A percentile compares a stretch with the other conserved stretches of the same genome.
Evolutionary conservation across 2,888 invertebrate species (phyloP).

Genomic region (Mythimna albipuncta): DNA sequence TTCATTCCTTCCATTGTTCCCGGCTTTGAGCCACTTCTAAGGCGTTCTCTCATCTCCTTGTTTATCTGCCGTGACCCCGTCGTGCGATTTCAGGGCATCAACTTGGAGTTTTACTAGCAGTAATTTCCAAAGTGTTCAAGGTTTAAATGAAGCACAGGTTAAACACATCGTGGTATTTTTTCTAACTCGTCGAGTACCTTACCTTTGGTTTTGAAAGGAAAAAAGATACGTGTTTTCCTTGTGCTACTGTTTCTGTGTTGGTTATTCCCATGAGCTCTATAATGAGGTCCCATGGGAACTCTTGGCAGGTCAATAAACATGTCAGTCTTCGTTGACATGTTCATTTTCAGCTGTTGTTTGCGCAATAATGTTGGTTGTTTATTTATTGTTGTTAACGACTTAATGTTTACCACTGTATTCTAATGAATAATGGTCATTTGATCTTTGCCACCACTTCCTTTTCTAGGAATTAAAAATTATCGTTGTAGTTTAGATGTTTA

Average conservation of each 20-base stretch:
- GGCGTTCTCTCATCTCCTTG: too few relatives aligned
- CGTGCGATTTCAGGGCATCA: too few relatives aligned
- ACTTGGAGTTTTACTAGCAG: too few relatives aligned
- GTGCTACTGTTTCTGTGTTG: not conserved
- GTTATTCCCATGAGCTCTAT: conserved; percentile 13
- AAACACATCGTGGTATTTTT: not conserved
- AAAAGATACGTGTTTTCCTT: not conserved
- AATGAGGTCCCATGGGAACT: conserved; percentile 58
- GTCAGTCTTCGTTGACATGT: conserved; percentile 56
- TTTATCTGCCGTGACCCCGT: too few relatives aligned
- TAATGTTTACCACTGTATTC: conserved; percentile 29
- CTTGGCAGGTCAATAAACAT: conserved; percentile 58
- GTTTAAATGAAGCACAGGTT: not conserved
- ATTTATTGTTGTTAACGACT: conserved; percentile 30
- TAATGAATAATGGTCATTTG: conserved; percentile 42
- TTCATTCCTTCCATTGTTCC: too few relatives aligned
- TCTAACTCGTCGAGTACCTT: not conserved
- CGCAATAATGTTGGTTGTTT: conserved; percentile 43
- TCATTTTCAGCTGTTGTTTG: conserved; percentile 40
- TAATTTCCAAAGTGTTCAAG: not conserved
- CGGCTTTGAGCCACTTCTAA: too few relatives aligned
- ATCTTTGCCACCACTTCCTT: conserved; percentile 46
- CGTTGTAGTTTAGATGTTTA: conserved; percentile 11
- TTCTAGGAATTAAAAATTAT: conserved; percentile 44
- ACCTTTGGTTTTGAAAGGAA: not conserved